These are phyloP conservation scores for Atopsyche davidsoni DNA, from an alignment of 1,140 invertebrate genomes.

Conservation along the genomic window DNA sequence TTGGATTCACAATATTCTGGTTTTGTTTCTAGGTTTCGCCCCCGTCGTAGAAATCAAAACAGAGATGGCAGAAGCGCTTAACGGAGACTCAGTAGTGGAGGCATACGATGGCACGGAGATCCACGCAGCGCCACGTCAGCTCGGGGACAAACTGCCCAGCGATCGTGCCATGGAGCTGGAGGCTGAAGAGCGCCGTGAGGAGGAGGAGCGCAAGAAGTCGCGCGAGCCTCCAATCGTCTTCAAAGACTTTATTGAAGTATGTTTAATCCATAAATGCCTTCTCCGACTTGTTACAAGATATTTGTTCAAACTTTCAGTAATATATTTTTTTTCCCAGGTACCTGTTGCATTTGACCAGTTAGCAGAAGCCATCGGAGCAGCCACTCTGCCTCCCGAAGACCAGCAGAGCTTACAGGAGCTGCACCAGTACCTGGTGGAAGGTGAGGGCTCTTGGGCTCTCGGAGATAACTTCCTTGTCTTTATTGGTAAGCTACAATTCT, in stretches of 20 bases:
- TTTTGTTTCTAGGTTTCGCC: constrained; percentile 18
- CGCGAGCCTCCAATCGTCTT: constrained; percentile 82
- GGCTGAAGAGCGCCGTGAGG: constrained; percentile 57
- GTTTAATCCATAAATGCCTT: constrained; percentile 31
- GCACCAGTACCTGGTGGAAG: constrained; percentile 77
- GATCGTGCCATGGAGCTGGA: constrained; percentile 55
- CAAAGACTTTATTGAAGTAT: constrained; percentile 65
- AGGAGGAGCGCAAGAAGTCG: constrained; percentile 64
- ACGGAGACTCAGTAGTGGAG: constrained; percentile 34
- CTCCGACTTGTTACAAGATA: not conserved
- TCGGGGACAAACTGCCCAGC: constrained; percentile 33
- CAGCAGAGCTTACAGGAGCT: constrained; percentile 69
- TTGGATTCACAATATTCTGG: constrained; percentile 6
- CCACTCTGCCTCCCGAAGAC: constrained; percentile 54
- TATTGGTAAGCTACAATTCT: constrained; percentile 53
- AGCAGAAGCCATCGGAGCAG: constrained; percentile 33
- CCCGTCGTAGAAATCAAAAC: constrained; percentile 2
- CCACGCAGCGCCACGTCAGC: constrained; percentile 37
- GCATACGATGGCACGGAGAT: constrained; percentile 33
- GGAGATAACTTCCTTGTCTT: constrained; percentile 82
- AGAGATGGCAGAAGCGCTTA: constrained; percentile 27
- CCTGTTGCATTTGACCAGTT: constrained; percentile 38
- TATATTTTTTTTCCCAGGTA: constrained; percentile 33
- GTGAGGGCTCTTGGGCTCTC: constrained; percentile 86
- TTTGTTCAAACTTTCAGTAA: too few species aligned